phyloP scores from a whole-genome alignment of 2,113 vertebrate species.

The Ancistrus triradiatus region DNA sequence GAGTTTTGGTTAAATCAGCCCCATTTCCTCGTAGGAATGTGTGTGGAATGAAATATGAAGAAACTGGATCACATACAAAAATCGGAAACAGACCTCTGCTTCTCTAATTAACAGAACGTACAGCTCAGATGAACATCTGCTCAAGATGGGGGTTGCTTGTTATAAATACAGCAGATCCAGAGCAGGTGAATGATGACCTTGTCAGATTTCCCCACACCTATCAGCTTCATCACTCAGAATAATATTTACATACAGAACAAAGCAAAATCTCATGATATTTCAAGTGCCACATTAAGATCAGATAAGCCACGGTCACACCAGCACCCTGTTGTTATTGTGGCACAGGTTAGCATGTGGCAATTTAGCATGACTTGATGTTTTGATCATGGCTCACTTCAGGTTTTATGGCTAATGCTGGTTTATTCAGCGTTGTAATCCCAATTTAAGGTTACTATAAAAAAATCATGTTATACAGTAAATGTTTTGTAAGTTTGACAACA shows the following conservation, averaged over 20 bases:
- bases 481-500: too few species aligned
- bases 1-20: constrained; percentile 4
- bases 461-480: too few species aligned
- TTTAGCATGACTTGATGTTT: too few species aligned
- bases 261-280: constrained; percentile 32
- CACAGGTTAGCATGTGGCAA: too few species aligned
- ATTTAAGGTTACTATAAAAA: too few species aligned
- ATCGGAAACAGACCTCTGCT: constrained; percentile 59
- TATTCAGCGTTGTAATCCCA: too few species aligned
- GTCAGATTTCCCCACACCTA: constrained; percentile 43
- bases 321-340: too few species aligned
- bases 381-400: too few species aligned
- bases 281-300: too few species aligned
- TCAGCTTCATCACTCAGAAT: constrained; percentile 40
- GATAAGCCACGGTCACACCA: too few species aligned
- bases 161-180: constrained; percentile 52
- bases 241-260: constrained; percentile 61
- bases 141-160: constrained; percentile 37
- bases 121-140: constrained; percentile 44
- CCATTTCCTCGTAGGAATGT: constrained; percentile 33
- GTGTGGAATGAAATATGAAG: constrained; percentile 38
- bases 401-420: too few species aligned
- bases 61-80: constrained; percentile 50
- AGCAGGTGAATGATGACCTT: constrained; percentile 47
- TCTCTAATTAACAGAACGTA: constrained; percentile 45